A percentile compares a stretch with the other conserved stretches of the same genome.
phyloP scores from a whole-genome alignment of 2,113 vertebrate species.

The Gobio gobio region DNA sequence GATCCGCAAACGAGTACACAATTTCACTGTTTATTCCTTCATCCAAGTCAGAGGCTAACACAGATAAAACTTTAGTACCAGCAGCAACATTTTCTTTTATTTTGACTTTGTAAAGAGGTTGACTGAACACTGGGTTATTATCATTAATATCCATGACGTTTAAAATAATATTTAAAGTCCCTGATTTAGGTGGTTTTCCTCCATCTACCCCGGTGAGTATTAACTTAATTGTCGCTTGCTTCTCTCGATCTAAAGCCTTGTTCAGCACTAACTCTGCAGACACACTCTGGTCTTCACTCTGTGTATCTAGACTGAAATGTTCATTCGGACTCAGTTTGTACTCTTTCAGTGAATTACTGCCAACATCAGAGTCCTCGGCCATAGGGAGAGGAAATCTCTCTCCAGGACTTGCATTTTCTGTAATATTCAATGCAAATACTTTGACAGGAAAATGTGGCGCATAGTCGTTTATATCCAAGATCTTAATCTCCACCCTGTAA shows the following conservation, averaged over 20 bases:
- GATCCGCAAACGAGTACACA: not conserved
- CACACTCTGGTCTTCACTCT: slow-evolving; percentile 52
- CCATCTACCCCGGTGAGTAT: slow-evolving; percentile 64
- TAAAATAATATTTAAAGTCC: slow-evolving; percentile 49
- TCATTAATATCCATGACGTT: slow-evolving; percentile 63
- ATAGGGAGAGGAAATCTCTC: slow-evolving; percentile 66
- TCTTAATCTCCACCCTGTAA: slow-evolving; percentile 71
- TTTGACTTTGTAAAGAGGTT: slow-evolving; percentile 56
- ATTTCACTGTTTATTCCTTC: slow-evolving; percentile 62
- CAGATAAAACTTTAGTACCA: slow-evolving; percentile 60
- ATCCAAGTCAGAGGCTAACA: slow-evolving; percentile 68
- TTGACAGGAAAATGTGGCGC: slow-evolving; percentile 66
- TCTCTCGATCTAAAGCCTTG: slow-evolving; percentile 66
- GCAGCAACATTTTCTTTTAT: slow-evolving; percentile 54
- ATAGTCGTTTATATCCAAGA: slow-evolving; percentile 78
- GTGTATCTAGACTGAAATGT: slow-evolving; percentile 72
- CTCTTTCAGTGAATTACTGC: slow-evolving; percentile 67
- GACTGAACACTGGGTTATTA: slow-evolving; percentile 59
- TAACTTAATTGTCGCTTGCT: slow-evolving; percentile 53
- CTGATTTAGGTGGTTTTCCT: slow-evolving; percentile 60
- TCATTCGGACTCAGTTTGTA: slow-evolving; percentile 74
- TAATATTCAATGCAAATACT: slow-evolving; percentile 60
- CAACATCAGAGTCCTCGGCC: slow-evolving; percentile 71
- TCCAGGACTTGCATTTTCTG: slow-evolving; percentile 61
- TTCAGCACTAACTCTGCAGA: slow-evolving; percentile 62